A percentile compares a stretch with the other conserved stretches of the same genome.
These are phyloP conservation scores for Drosophila stalkeri DNA, from an alignment of 2,888 invertebrate species.

Conservation along the genomic window DNA sequence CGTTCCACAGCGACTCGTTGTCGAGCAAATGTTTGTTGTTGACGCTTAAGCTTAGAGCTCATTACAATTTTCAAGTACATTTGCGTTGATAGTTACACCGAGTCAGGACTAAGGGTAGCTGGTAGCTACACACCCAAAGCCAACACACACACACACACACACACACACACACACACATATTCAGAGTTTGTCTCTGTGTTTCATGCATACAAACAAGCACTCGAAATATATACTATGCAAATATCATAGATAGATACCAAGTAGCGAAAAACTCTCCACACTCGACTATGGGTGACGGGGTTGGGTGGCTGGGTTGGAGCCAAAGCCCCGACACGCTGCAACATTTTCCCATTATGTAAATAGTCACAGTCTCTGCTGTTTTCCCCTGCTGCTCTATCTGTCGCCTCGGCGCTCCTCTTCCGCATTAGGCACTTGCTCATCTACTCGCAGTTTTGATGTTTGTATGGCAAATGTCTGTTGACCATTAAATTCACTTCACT, in stretches of 20 bases:
- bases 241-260: constrained; percentile 70
- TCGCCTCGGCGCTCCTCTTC: background rate
- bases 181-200: constrained; percentile 45
- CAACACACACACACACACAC: background rate
- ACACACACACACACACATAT: background rate
- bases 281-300: constrained; percentile 15
- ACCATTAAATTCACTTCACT: constrained; percentile 82
- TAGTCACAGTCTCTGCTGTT: constrained; percentile 27
- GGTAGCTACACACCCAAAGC: background rate
- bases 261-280: constrained; percentile 45
- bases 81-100: constrained; percentile 81
- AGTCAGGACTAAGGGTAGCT: constrained; percentile 36
- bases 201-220: constrained; percentile 76
- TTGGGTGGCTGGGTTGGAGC: constrained; percentile 5
- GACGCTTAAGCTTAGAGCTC: constrained; percentile 79
- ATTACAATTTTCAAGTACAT: constrained; percentile 82
- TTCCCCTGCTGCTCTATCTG: background rate
- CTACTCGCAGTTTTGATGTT: constrained; percentile 53
- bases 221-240: constrained; percentile 81
- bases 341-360: constrained; percentile 60
- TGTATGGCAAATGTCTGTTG: constrained; percentile 74
- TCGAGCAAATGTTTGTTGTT: constrained; percentile 72
- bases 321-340: constrained; percentile 26
- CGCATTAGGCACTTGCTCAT: constrained; percentile 16
- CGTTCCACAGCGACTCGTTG: constrained; percentile 11